Percentiles rank a stretch among this genome's conserved stretches.
These are phyloP conservation scores for Glossophaga mutica DNA, from an alignment of 2,797 vertebrate genomes.

Conservation along the genomic window DNA sequence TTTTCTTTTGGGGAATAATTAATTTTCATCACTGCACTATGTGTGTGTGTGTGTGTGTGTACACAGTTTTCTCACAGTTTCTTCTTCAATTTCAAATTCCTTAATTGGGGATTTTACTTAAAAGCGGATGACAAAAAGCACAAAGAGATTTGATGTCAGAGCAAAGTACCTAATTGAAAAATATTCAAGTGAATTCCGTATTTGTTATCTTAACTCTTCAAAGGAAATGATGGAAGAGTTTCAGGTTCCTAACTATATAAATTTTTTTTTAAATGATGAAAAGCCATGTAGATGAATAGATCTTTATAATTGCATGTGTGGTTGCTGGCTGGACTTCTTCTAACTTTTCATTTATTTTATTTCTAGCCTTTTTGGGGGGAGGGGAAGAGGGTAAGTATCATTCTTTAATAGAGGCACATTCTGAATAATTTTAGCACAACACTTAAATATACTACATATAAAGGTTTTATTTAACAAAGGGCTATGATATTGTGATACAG, in stretches of 20 bases:
- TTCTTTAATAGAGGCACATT: conserved; percentile 32
- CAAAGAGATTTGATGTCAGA: conserved; percentile 46
- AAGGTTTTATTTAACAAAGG: conserved; percentile 52
- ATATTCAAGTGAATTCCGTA: neutral
- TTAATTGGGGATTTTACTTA: conserved; percentile 38
- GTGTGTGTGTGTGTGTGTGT: too few species aligned
- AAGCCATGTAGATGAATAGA: neutral
- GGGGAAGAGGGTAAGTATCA: neutral
- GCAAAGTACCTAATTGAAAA: conserved; percentile 31
- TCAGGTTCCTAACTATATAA: neutral
- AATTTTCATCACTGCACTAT: neutral
- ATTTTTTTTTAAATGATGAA: conserved; percentile 18
- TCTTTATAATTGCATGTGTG: neutral
- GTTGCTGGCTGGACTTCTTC: neutral
- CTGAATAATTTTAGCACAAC: conserved; percentile 54
- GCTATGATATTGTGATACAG: conserved; percentile 42
- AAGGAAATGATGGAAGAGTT: conserved; percentile 8
- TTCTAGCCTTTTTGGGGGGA: neutral
- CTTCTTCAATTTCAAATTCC: conserved; percentile 23
- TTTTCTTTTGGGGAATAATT: conserved; percentile 51
- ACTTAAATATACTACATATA: conserved; percentile 62
- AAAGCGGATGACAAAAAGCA: conserved; percentile 18
- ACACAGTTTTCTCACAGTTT: conserved; percentile 33
- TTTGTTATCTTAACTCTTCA: conserved; percentile 33
- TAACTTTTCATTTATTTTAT: conserved; percentile 8